Evolutionary conservation across 2,113 vertebrate species (phyloP), one percentile per base, ranked within the genome.

Genomic region (Oreochromis aureus): DNA sequence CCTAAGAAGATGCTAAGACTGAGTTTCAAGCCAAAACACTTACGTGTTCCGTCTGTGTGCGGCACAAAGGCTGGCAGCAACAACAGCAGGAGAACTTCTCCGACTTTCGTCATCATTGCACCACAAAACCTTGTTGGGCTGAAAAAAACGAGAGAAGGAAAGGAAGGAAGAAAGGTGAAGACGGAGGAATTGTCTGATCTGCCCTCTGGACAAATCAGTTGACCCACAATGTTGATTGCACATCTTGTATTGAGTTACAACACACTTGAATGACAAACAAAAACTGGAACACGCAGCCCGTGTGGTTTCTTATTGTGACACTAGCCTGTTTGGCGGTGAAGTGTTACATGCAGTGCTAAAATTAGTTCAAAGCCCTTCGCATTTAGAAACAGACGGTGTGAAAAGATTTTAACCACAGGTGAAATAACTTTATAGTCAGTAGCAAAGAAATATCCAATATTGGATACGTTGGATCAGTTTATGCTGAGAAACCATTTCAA

Each of bases 61-160:
- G 7, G 34, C 6, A 80, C 22, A 46, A 91, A 82, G 30, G 86
- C n/a, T 6, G 91, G 41, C 58, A 96, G 66, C 54, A 90, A 56
- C 69, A 93, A 18, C 83, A 94, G 76, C 48, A 90, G 76, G 39
- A 41, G 5, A 22, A 41, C 46, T 79, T 80, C 89, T 16, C 58
- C 0, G 6, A 36, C n/a, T 10, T 86, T 86, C 71, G 59, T 92
- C 95, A 95, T 95, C 87, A 7, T 94, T 89, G 87, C 87, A 89
- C 88, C 81, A 76, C 63, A 83, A 66, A 80, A 22, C 55, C 22
- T 87, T 7, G 24, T 44, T 48, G 82, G 79, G 56, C 8, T 18
- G 51, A 48, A 76, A 73, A 24, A 84, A 30, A 58, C 18, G 8
- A 24, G 81, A 83, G 85, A 56, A 10, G 5, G n/a, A 71, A 44